Conservation (phyloP, 2,797 vertebrate genomes). For the Hapalemur alaotrensis region DNA sequence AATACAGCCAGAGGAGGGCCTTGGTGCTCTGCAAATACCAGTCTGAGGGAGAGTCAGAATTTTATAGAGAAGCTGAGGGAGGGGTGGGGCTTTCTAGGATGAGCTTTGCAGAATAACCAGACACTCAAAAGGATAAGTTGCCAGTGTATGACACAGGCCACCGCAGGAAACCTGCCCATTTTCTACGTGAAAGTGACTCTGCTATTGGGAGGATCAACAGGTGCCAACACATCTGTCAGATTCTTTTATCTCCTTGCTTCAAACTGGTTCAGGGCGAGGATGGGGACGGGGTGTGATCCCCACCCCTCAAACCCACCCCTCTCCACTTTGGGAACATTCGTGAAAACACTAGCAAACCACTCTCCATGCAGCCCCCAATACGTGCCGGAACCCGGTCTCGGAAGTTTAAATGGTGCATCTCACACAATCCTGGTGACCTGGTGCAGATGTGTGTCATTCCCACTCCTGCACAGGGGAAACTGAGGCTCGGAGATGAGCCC, state of each 20-base stretch:
- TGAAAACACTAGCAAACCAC: neutral
- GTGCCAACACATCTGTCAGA: neutral
- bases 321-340: neutral
- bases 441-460: neutral
- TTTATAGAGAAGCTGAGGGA: neutral
- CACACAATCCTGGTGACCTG: neutral
- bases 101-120: neutral
- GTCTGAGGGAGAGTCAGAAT: neutral
- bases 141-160: neutral
- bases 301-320: no score
- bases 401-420: neutral
- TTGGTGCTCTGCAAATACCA: neutral
- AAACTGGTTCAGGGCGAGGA: neutral
- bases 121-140: neutral
- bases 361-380: no score
- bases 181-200: neutral
- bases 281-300: neutral
- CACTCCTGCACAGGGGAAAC: neutral
- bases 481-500: neutral
- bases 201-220: neutral
- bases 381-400: accelerated
- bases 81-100: neutral
- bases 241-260: neutral
- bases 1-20: neutral
- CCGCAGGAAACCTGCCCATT: neutral